Evolutionary conservation across 2,888 invertebrate species (phyloP).

Genomic region (Drosophila pegasa): DNA sequence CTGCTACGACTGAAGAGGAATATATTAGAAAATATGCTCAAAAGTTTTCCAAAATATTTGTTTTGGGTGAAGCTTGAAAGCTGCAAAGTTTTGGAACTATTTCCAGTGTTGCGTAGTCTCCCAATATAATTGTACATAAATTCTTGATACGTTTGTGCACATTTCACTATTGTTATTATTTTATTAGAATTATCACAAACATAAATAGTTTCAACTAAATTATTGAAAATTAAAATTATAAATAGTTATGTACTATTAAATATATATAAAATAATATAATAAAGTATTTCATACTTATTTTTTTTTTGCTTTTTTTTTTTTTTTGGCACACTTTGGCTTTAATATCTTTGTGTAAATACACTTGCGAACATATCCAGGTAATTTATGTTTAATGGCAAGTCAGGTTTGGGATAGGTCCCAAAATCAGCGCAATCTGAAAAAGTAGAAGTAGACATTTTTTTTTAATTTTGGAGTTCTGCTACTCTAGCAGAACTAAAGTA

Average conservation of each 20-base stretch:
- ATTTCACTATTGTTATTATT: conserved; percentile 44
- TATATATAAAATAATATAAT: conserved; percentile 33
- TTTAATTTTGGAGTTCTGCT: not conserved
- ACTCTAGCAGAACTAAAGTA: no score
- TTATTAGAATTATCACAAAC: conserved; percentile 74
- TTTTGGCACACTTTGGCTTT: conserved; percentile 66
- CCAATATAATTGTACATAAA: not conserved
- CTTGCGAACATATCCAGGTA: conserved; percentile 33
- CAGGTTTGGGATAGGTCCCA: not conserved
- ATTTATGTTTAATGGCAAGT: conserved; percentile 36
- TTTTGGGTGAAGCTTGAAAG: conserved; percentile 45
- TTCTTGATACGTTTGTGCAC: conserved; percentile 19
- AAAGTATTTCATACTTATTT: conserved; percentile 39
- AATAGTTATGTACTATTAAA: conserved; percentile 54
- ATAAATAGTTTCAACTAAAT: conserved; percentile 63
- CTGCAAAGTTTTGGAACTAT: conserved; percentile 41
- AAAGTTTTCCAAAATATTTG: conserved; percentile 64
- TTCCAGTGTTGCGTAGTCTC: conserved; percentile 46
- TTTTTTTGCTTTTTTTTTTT: not conserved
- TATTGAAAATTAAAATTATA: conserved; percentile 60
- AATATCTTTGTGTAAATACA: conserved; percentile 21
- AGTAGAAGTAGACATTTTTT: not conserved
- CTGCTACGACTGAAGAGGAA: conserved; percentile 48
- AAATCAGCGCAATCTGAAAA: conserved; percentile 28
- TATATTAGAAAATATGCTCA: conserved; percentile 46